phyloP scores from a whole-genome alignment of 2,888 invertebrate species.

The Hesperia comma region DNA sequence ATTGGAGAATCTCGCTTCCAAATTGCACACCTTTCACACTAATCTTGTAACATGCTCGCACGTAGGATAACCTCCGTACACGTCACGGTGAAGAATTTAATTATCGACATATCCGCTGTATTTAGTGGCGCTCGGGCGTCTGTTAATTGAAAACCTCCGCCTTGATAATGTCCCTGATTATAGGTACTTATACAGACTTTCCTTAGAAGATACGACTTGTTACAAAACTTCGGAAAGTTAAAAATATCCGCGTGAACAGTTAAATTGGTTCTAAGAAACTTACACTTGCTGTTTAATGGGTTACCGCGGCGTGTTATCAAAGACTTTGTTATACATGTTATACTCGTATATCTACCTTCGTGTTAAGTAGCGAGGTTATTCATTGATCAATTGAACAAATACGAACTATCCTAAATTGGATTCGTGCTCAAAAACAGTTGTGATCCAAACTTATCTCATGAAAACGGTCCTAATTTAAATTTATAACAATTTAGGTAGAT shows the following conservation, averaged over 20 bases:
- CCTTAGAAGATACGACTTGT: conserved; percentile 24
- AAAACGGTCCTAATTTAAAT: conserved; percentile 1
- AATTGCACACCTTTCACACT: conserved; percentile 30
- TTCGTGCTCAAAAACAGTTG: conserved; percentile 21
- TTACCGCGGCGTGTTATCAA: conserved; percentile 12
- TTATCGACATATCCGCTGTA: conserved; percentile 62
- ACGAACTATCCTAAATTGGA: conserved; percentile 11
- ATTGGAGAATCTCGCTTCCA: conserved; percentile 26
- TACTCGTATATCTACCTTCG: not conserved
- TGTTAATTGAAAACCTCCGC: conserved; percentile 41
- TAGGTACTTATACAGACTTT: conserved; percentile 3
- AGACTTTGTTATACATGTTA: conserved; percentile 4
- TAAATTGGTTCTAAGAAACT: conserved; percentile 33
- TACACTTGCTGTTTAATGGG: conserved; percentile 19
- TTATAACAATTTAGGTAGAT: no score
- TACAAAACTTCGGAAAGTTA: conserved; percentile 30
- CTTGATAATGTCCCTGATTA: conserved; percentile 15
- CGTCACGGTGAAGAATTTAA: conserved; percentile 76
- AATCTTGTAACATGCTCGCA: conserved; percentile 50
- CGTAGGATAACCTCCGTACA: conserved; percentile 60
- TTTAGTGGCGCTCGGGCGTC: conserved; percentile 62
- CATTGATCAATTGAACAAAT: conserved; percentile 5
- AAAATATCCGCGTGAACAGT: conserved; percentile 15
- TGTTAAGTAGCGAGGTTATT: no score
- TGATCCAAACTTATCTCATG: conserved; percentile 18